These are phyloP conservation scores for Toxotes lorentzi DNA, from an alignment of 2,797 vertebrate species.

Conservation along the genomic window DNA sequence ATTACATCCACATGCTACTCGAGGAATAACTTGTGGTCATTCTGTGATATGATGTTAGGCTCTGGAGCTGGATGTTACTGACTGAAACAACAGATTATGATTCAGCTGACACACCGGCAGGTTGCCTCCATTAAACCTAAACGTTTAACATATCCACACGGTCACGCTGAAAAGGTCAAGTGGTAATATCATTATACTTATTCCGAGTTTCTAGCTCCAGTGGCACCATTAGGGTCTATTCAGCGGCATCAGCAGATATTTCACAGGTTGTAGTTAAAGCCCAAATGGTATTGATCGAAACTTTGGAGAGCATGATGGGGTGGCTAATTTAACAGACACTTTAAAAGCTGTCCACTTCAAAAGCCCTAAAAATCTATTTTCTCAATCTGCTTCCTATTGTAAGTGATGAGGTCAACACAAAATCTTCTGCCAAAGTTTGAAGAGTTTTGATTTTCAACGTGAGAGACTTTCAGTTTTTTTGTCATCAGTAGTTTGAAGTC, in stretches of 20 bases:
- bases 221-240: background rate
- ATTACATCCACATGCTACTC: conserved; percentile 26
- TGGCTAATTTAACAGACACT: background rate
- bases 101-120: background rate
- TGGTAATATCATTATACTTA: background rate
- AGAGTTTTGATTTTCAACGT: no score
- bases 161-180: background rate
- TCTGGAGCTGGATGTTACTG: background rate
- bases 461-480: no score
- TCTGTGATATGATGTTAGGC: conserved; percentile 14
- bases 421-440: no score
- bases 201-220: conserved; percentile 14
- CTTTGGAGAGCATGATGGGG: background rate
- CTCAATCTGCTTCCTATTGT: background rate
- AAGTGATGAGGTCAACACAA: no score
- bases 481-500: no score
- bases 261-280: background rate
- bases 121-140: conserved; percentile 16
- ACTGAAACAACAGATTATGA: background rate
- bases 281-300: conserved; percentile 31
- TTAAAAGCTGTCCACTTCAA: background rate
- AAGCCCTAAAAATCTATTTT: background rate
- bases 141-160: background rate
- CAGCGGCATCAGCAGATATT: background rate
- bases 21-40: conserved; percentile 42